A percentile compares a stretch with the other conserved stretches of the same genome.
Evolutionary conservation across 1,140 invertebrate genomes (phyloP).

Genomic region (Ruditapes philippinarum): DNA sequence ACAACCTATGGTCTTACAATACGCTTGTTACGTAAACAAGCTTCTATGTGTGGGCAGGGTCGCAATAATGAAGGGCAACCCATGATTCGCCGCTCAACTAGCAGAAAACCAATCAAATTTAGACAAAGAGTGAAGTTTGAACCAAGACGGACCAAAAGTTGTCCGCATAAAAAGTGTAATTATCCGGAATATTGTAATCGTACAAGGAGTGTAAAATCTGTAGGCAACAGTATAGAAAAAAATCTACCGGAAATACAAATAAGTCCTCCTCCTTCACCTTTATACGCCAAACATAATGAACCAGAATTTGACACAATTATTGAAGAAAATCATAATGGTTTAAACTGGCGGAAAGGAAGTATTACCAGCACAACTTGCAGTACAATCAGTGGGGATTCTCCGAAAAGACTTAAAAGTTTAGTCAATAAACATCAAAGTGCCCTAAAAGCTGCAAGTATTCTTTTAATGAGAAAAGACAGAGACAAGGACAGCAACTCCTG

Average conservation of each 20-base stretch:
- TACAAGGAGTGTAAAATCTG: conserved; percentile 24
- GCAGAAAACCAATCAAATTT: conserved; percentile 69
- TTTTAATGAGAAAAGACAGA: conserved; percentile 78
- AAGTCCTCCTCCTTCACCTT: conserved; percentile 51
- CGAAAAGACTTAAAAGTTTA: conserved; percentile 75
- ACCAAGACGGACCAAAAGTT: conserved; percentile 63
- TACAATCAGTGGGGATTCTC: conserved; percentile 31
- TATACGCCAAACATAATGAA: not conserved
- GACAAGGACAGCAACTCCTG: conserved; percentile 49
- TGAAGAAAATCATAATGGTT: conserved; percentile 62
- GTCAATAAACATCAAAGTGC: conserved; percentile 82
- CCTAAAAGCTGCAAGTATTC: conserved; percentile 81
- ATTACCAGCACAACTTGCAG: conserved; percentile 38
- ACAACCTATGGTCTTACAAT: conserved; percentile 97
- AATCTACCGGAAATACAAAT: conserved; percentile 16
- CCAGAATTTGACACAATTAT: conserved; percentile 17
- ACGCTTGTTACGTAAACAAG: conserved; percentile 86
- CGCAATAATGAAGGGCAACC: conserved; percentile 76
- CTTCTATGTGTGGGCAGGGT: conserved; percentile 73
- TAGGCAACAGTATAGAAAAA: not conserved
- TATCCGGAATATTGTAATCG: conserved; percentile 26
- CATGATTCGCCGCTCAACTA: conserved; percentile 79
- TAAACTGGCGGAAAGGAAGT: conserved; percentile 55
- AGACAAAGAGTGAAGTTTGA: conserved; percentile 70
- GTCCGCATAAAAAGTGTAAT: conserved; percentile 39